Base-by-base conservation (phyloP, 2,888 invertebrate species). In the Tolmerus cingulatus region DNA sequence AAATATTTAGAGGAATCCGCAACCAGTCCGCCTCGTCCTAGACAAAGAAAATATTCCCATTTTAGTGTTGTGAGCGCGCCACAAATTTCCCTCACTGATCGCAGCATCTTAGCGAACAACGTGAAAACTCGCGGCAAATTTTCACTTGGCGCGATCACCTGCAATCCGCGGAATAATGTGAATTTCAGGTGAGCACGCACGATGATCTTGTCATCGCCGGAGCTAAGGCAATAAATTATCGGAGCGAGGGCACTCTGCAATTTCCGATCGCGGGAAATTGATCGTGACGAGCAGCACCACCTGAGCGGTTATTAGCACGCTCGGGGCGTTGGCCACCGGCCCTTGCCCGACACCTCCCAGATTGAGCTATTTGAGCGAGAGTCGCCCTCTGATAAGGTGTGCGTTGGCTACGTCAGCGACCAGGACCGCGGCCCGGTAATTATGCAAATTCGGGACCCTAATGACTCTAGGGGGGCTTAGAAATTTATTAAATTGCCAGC, bases 281-380 rank as follows among this genome's bases (percentile, higher is more conserved):
- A 87, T 87, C 87, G 87, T 87, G 84, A 87, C 87, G 87, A 77
- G 66, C 19, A 51, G 76, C 76, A 86, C 76, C 86, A 86, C 55
- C 86, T 51, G 76, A 34, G 74, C 34, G 19, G 23, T 19, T 85
- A 85, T 74, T 66, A 74, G 55, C 85, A 81, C 81, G 57, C 19
- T 66, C 57, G 34, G 57, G 19, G 37, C 57, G 40, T 66, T n/a
- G 23, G 46, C 57, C 23, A 66, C 12, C 19, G 82, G 82, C 57
- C 57, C 57, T 55, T 23, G 51, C 57, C 66, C 82, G 57, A 66
- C 82, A 66, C 82, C 82, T 82, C 57, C 57, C 55, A 82, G 82
- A 82, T 57, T 82, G 55, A 82, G 57, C 37, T 82, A 37, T 37
- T n/a, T 55, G n/a, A 81, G 19, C 12, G 37, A 40, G 76, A 37